Conservation (phyloP, 1,140 invertebrate genomes). For the Zaprionus camerounensis region DNA sequence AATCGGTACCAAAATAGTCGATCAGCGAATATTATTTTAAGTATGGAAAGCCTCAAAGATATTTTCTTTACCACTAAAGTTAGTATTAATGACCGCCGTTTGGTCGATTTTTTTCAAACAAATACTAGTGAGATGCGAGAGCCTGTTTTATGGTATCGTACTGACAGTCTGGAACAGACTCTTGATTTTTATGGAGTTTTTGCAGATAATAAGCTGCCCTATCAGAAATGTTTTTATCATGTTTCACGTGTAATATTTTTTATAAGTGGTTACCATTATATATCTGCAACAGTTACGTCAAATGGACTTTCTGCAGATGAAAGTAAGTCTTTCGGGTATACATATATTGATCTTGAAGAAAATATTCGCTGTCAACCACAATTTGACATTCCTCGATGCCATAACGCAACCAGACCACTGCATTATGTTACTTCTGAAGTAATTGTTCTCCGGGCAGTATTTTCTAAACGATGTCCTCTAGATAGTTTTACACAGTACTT, state of each 20-base stretch:
- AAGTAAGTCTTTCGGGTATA: background rate
- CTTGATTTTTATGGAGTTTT: conserved; percentile 33
- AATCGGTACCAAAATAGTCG: conserved; percentile 22
- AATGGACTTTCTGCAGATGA: conserved; percentile 27
- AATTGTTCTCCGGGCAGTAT: conserved; percentile 35
- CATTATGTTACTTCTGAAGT: conserved; percentile 49
- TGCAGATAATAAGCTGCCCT: conserved; percentile 14
- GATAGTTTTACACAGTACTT: conserved; percentile 49
- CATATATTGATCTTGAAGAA: conserved; percentile 25
- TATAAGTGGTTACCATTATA: conserved; percentile 26
- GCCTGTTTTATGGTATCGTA: conserved; percentile 38
- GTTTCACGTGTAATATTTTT: conserved; percentile 31
- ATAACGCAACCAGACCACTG: conserved; percentile 33
- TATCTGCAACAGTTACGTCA: conserved; percentile 20
- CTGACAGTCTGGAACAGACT: conserved; percentile 19
- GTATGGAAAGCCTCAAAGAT: conserved; percentile 22
- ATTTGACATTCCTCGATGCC: conserved; percentile 36
- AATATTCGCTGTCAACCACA: conserved; percentile 31
- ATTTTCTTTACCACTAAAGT: conserved; percentile 51
- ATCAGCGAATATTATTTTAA: conserved; percentile 21
- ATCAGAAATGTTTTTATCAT: conserved; percentile 44
- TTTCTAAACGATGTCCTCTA: conserved; percentile 41
- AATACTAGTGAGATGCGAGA: conserved; percentile 38
- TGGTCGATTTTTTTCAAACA: conserved; percentile 53
- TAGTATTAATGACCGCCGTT: conserved; percentile 20